Percentiles rank a stretch among this genome's conserved stretches.
phyloP scores from a whole-genome alignment of 2,797 vertebrate species.

The Pyrocephalus nanus region DNA sequence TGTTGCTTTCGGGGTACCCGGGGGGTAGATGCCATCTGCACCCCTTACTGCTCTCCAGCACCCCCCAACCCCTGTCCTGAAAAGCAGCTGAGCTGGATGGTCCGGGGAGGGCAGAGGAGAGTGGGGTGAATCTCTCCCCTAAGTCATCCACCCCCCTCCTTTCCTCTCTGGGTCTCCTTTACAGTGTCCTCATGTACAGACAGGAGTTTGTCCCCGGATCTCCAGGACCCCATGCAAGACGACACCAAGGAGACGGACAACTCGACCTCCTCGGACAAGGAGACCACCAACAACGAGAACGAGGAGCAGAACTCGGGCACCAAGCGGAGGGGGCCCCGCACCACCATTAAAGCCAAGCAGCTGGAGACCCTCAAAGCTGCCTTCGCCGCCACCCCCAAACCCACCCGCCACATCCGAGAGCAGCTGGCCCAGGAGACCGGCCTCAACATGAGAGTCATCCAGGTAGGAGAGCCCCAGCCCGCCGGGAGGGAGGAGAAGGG shows the following conservation, averaged over 20 bases:
- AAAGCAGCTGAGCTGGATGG: background rate
- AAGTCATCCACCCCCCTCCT: background rate
- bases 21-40: background rate
- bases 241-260: conserved; percentile 96
- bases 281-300: conserved; percentile 93
- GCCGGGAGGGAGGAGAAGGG: background rate
- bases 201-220: conserved; percentile 95
- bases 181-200: conserved; percentile 97
- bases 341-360: conserved; percentile 98
- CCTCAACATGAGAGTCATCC: conserved; percentile 98
- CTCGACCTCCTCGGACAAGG: conserved; percentile 96
- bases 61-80: background rate
- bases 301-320: conserved; percentile 94
- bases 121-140: background rate
- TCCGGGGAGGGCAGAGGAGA: background rate
- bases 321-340: conserved; percentile 91
- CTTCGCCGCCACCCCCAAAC: conserved; percentile 96
- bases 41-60: background rate
- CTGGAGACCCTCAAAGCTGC: conserved; percentile 97
- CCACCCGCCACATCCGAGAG: conserved; percentile 95
- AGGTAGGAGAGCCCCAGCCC: conserved; percentile 76
- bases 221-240: conserved; percentile 90
- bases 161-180: conserved; percentile 57
- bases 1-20: background rate
- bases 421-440: conserved; percentile 98